Evolutionary conservation across 2,888 invertebrate species (phyloP).

Genomic region (Sympetrum striolatum): DNA sequence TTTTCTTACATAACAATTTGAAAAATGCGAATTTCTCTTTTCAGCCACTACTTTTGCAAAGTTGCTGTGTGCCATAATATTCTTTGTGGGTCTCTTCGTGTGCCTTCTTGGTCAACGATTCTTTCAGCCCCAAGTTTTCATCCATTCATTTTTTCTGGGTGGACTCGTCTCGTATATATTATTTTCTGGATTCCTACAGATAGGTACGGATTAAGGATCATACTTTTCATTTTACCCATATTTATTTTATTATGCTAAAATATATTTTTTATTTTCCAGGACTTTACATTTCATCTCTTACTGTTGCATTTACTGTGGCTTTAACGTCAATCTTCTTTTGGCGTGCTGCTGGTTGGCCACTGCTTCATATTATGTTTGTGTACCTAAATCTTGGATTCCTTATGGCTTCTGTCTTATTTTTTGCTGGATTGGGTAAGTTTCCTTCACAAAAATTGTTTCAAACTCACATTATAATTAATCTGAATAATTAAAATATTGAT

Average conservation of each 20-base stretch:
- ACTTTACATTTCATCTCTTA: background rate
- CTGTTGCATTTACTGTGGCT: slow-evolving; percentile 59
- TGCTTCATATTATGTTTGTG: slow-evolving; percentile 58
- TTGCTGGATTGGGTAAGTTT: slow-evolving; percentile 67
- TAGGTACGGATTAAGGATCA: background rate
- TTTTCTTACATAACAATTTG: background rate
- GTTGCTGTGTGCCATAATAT: slow-evolving; percentile 62
- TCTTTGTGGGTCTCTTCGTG: slow-evolving; percentile 69
- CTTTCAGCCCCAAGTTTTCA: slow-evolving; percentile 68
- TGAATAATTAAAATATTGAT: background rate
- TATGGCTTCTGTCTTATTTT: slow-evolving; percentile 66
- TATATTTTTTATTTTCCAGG: slow-evolving; percentile 1
- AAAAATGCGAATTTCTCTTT: slow-evolving; percentile 47
- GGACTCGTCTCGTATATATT: slow-evolving; percentile 65
- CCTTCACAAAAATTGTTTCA: background rate
- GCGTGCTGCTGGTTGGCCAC: slow-evolving; percentile 55
- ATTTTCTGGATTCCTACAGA: slow-evolving; percentile 39
- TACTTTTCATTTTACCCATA: background rate
- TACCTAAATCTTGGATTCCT: slow-evolving; percentile 70
- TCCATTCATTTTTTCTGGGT: slow-evolving; percentile 68
- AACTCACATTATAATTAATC: background rate
- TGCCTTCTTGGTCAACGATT: slow-evolving; percentile 71
- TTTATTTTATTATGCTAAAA: background rate
- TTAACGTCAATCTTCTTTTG: slow-evolving; percentile 69
- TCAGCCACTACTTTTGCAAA: slow-evolving; percentile 63